Conservation (phyloP, 2,113 vertebrate species). For the Tursiops truncatus region DNA sequence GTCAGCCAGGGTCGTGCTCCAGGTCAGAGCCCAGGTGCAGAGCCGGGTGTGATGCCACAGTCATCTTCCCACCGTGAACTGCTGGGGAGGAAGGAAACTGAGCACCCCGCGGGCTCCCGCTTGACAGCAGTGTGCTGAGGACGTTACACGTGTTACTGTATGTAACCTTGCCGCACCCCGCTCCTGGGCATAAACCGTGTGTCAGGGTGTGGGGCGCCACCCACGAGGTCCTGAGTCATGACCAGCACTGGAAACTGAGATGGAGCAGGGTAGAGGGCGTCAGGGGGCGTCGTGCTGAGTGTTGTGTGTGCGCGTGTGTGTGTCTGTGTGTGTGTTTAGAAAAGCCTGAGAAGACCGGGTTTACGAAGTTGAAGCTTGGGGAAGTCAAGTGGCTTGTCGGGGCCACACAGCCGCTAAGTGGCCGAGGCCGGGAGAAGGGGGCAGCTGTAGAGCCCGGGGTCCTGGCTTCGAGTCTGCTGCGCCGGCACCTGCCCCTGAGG, state of each 20-base stretch:
- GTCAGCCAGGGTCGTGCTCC: not conserved
- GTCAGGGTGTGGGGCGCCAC: not conserved
- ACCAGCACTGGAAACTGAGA: not conserved
- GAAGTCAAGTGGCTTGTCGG: not conserved
- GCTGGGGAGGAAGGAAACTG: not conserved
- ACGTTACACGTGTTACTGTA: rapidly evolving
- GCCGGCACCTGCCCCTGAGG: no score
- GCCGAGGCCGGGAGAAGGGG: not conserved
- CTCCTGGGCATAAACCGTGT: not conserved
- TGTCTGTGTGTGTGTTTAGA: rapidly evolving
- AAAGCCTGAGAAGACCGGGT: rapidly evolving
- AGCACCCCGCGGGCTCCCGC: not conserved
- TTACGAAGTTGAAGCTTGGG: not conserved
- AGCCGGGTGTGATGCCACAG: not conserved
- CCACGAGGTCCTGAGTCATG: not conserved
- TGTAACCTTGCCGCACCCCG: not conserved
- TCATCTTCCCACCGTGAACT: not conserved
- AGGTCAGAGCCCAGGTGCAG: not conserved
- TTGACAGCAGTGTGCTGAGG: rapidly evolving
- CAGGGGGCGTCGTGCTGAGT: not conserved
- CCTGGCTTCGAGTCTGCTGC: not conserved
- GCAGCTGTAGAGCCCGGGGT: not conserved
- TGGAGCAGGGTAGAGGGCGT: no score
- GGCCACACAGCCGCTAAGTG: not conserved
- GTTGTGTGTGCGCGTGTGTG: rapidly evolving